Percentiles rank a stretch among this genome's conserved stretches.
These are phyloP conservation scores for Setophaga kirtlandii DNA, from an alignment of 2,113 vertebrate species.

Conservation along the genomic window DNA sequence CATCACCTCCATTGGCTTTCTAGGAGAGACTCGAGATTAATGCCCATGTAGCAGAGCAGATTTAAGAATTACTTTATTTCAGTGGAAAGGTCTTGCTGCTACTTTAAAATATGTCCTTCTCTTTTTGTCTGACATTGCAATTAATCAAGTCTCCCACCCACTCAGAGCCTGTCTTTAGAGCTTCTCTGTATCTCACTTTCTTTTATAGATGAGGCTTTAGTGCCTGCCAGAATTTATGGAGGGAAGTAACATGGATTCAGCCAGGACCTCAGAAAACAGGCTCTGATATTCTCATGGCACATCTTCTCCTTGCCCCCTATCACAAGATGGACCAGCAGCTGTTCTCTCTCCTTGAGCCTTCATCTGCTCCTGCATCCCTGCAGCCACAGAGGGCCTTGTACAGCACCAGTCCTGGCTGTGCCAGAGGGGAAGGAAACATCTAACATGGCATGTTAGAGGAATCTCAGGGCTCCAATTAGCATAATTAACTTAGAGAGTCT, in stretches of 20 bases:
- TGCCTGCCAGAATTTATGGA: conserved; percentile 45
- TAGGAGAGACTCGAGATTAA: conserved; percentile 43
- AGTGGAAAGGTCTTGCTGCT: conserved; percentile 54
- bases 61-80: conserved; percentile 67
- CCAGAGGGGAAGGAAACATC: background rate
- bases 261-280: conserved; percentile 11
- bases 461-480: conserved; percentile 68
- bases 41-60: conserved; percentile 5
- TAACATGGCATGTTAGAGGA: conserved; percentile 43
- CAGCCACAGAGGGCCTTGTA: background rate
- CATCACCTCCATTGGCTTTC: conserved; percentile 51
- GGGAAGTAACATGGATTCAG: conserved; percentile 4
- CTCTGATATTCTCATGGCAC: background rate
- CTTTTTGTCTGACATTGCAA: conserved; percentile 53
- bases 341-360: background rate
- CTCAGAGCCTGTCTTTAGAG: conserved; percentile 50
- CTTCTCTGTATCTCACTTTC: conserved; percentile 24
- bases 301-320: background rate
- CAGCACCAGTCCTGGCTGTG: fast-evolving
- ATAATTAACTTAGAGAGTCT: conserved; percentile 73
- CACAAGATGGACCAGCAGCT: background rate
- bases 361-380: background rate
- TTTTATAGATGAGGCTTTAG: conserved; percentile 39
- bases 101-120: conserved; percentile 65
- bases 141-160: conserved; percentile 56